Evolutionary conservation across 2,797 vertebrate genomes (phyloP), one percentile per base, ranked within the genome.

Genomic region (Gastrophryne carolinensis): DNA sequence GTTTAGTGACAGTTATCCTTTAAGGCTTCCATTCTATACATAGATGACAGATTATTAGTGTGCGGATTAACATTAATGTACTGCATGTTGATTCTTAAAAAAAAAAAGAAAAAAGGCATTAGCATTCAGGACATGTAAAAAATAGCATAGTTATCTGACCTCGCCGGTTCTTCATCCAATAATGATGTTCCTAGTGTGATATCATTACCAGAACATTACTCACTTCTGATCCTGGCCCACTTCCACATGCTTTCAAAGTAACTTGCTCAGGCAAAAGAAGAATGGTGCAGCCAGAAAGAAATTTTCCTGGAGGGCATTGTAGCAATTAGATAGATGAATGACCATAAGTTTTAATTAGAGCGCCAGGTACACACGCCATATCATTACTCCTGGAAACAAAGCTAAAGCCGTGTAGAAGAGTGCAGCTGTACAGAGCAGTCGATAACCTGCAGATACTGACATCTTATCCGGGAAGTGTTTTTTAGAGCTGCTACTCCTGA

Each of bases 271-370:
- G 80, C 79, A 82, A 87, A 87, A 86, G 83, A 90, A 87, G 84
- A 92, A 94, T 86, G 81, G 87, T 86, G 81, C 90, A 84, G 88
- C 92, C 87, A 88, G 90, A 91, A 90, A 87, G 83, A 89, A 94
- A 93, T 92, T 89, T 90, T 91, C 92, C 92, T 93, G 86, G 90
- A 89, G 95, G 93, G 89, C 92, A 90, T 81, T 92, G 89, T 87
- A 92, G 92, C 94, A 95, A 91, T 97, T 96, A 97, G 91, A 90
- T 91, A 95, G 94, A 98, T 92, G 89, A 93, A 97, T 94, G 92
- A 86, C 91, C 86, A 78, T 85, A 74, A 80, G 87, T 91, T 95
- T 96, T 96, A 96, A 97, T 96, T 96, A 95, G 94, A 95, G 92
- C 86, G 83, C 86, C 86, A 90, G 91, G 89, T 93, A 91, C 88